phyloP scores from a whole-genome alignment of 2,113 vertebrate genomes.

The Psilopsiagon aurifrons region DNA sequence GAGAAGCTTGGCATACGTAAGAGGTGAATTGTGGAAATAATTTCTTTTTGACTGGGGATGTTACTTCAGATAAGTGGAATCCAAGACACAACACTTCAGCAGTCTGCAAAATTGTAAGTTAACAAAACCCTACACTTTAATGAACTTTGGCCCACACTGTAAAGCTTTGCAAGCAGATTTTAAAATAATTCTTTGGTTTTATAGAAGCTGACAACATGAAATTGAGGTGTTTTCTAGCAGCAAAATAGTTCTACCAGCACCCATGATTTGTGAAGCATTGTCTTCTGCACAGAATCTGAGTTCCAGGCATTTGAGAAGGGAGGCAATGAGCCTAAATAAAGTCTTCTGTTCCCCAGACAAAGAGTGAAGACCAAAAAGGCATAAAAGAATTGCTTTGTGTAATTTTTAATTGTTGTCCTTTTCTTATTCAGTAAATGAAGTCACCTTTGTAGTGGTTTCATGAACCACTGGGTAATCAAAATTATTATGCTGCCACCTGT shows the following conservation, averaged over 20 bases:
- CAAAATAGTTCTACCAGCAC: constrained; percentile 21
- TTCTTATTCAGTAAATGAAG: constrained; percentile 82
- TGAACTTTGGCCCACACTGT: not conserved
- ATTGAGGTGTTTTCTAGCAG: constrained; percentile 41
- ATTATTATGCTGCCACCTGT: constrained; percentile 96
- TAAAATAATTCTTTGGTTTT: constrained; percentile 4
- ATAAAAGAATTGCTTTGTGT: constrained; percentile 76
- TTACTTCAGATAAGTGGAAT: not conserved
- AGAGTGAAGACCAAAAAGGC: constrained; percentile 35
- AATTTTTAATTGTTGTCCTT: constrained; percentile 78
- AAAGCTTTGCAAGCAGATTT: constrained; percentile 21
- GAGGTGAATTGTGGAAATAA: not conserved
- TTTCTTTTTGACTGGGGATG: not conserved
- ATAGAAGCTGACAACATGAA: constrained; percentile 30
- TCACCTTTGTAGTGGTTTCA: constrained; percentile 87
- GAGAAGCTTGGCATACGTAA: not conserved
- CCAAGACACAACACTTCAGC: not conserved
- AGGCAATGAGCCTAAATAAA: constrained; percentile 61
- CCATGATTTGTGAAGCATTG: constrained; percentile 26
- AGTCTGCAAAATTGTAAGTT: not conserved
- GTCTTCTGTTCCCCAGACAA: constrained; percentile 73
- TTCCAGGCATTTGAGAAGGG: constrained; percentile 39
- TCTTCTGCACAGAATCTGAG: constrained; percentile 4
- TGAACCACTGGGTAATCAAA: constrained; percentile 87
- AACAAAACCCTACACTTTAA: not conserved